These are phyloP conservation scores for Cheilinus undulatus DNA, from an alignment of 2,113 vertebrate species.

Conservation along the genomic window DNA sequence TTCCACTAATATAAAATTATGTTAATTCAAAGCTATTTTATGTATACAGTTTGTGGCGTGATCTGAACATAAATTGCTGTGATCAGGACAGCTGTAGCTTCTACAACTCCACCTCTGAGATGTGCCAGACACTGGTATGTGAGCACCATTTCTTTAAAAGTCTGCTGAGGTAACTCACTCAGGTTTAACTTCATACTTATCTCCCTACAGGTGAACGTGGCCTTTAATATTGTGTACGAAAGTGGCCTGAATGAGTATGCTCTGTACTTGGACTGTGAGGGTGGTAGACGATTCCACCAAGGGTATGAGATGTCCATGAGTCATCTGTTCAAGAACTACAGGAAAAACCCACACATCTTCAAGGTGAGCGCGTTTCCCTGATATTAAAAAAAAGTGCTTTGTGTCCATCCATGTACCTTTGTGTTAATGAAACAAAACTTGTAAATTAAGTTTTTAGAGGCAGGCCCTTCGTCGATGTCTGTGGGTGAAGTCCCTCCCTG, in stretches of 20 bases:
- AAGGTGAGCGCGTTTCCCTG: conserved; percentile 50
- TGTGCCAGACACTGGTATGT: conserved; percentile 66
- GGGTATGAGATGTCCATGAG: conserved; percentile 75
- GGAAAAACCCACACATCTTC: conserved; percentile 31
- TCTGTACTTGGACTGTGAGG: conserved; percentile 83
- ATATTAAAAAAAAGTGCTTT: background rate
- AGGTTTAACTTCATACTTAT: background rate
- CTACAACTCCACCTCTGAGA: conserved; percentile 68
- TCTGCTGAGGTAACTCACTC: background rate
- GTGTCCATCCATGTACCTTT: too few species aligned
- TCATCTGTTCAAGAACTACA: conserved; percentile 77
- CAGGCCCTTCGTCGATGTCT: background rate
- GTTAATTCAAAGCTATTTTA: background rate
- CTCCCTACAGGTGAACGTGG: conserved; percentile 64
- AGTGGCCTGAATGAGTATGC: conserved; percentile 83
- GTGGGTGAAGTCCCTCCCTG: conserved; percentile 76
- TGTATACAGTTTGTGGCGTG: conserved; percentile 81
- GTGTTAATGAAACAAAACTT: background rate
- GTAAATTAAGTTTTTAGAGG: conserved; percentile 39
- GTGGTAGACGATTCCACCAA: conserved; percentile 38
- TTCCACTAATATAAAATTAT: too few species aligned
- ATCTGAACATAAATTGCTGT: conserved; percentile 82
- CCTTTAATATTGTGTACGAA: conserved; percentile 75
- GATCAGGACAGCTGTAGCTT: conserved; percentile 77
- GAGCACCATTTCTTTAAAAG: background rate